A percentile compares a stretch with the other conserved stretches of the same genome.
Conservation (phyloP, 2,888 invertebrate species). For the Eupithecia pulchellata region DNA sequence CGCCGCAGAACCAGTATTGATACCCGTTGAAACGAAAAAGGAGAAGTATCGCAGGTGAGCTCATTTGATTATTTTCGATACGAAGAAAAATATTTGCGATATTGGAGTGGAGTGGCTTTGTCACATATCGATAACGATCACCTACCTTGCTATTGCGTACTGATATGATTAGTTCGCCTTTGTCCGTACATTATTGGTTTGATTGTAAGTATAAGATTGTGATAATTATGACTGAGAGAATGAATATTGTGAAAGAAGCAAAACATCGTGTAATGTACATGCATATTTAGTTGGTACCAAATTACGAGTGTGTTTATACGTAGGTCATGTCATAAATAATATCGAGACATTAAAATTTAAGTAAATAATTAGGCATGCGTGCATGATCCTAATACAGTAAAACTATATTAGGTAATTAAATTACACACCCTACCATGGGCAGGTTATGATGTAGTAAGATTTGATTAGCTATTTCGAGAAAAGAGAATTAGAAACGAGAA, state of each 20-base stretch:
- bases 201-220: not conserved
- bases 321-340: too few relatives aligned
- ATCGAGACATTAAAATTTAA: not conserved
- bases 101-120: conserved; percentile 64
- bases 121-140: conserved; percentile 70
- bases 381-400: not conserved
- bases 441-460: not conserved
- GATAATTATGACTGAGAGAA: not conserved
- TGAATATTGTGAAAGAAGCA: conserved; percentile 1
- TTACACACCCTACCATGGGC: not conserved
- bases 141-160: conserved; percentile 59
- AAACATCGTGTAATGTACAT: not conserved
- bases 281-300: not conserved
- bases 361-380: not conserved
- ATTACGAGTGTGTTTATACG: too few relatives aligned
- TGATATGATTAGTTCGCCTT: conserved; percentile 66
- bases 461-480: not conserved
- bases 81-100: conserved; percentile 70
- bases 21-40: conserved; percentile 80
- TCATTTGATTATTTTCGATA: conserved; percentile 62
- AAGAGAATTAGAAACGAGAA: conserved; percentile 21
- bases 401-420: not conserved
- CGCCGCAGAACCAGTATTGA: conserved; percentile 72
- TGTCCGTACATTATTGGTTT: conserved; percentile 45
- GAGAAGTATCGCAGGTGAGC: conserved; percentile 84